Base-by-base conservation (phyloP, 2,797 vertebrate species). In the Rhinella marina region DNA sequence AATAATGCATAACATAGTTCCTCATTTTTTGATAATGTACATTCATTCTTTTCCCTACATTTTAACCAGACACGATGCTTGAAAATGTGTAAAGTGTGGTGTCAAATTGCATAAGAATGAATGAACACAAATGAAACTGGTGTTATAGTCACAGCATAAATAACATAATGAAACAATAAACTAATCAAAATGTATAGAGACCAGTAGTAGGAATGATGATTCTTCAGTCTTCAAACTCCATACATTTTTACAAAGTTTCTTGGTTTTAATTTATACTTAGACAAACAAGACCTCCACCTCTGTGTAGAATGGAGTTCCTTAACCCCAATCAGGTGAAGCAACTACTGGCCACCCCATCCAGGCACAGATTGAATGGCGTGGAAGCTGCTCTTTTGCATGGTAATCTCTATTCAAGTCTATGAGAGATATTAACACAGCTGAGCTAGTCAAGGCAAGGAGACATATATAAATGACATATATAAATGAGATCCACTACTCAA, bases 1-100 rank as follows among this genome's bases (percentile, higher is more conserved):
- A 88, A 88, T 85, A 88, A 85, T 85, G 85, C 83, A 88, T 88
- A 64, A 88, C 64, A 64, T 85, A 76, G 41, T 81, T 70, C 57
- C 64, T 48, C 48, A 76, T 32, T 81, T 88, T 85, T 85, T 66
- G 27, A 88, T 81, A 88, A 61, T 79, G 66, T 85, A 88, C 76
- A 75, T 85, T 82, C 56, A 85, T 85, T 75, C 81, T 81, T 48
- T 86, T 64, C 52, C 7, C 14, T 64, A 81, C 59, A 85, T 81
- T 81, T 88, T 85, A 85, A 88, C 66, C 48, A 88, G 77, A 79
- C 81, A 84, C 72, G 25, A 85, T 64, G 5, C 68, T 75, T 48
- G 64, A 56, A 88, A 75, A 76, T 50, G 23, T 50, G 72, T 61
- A 50, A 48, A 62, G 25, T 32, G 16, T 25, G n/a, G 14, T 21